phyloP scores from a whole-genome alignment of 64 coral and sea anemone genomes.

The Montipora sp. region DNA sequence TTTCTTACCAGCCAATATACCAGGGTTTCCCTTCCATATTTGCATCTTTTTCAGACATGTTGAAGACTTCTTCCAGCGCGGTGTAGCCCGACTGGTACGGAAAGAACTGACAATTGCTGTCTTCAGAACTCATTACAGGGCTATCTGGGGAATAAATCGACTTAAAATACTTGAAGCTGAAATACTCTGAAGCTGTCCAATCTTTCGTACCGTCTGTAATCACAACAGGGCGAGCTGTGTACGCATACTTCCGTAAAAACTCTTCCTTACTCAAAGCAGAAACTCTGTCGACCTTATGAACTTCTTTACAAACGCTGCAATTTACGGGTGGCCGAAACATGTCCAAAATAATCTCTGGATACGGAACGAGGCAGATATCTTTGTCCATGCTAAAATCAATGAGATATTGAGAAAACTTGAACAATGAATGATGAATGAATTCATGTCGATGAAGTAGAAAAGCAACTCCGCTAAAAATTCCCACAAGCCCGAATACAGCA shows the following conservation, averaged over 20 bases:
- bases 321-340: constrained; percentile 94
- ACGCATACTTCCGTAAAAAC: constrained; percentile 84
- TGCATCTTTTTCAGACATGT: constrained; percentile 92
- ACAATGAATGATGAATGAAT: constrained; percentile 23
- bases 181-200: constrained; percentile 82
- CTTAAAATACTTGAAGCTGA: constrained; percentile 97
- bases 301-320: constrained; percentile 80
- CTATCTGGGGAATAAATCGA: constrained; percentile 80
- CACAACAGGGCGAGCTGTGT: constrained; percentile 80
- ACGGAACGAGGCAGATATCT: constrained; percentile 80
- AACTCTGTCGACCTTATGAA: constrained; percentile 77
- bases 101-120: constrained; percentile 93
- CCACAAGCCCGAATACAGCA: constrained; percentile 54
- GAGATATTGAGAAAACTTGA: constrained; percentile 64
- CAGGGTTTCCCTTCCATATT: constrained; percentile 92
- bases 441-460: constrained; percentile 59
- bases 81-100: constrained; percentile 81
- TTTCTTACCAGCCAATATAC: constrained; percentile 97
- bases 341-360: constrained; percentile 84
- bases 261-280: constrained; percentile 58
- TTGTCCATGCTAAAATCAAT: constrained; percentile 76
- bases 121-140: constrained; percentile 63
- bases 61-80: constrained; percentile 89
- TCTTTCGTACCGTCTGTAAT: constrained; percentile 82
- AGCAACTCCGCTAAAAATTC: constrained; percentile 59